These are phyloP conservation scores for Spizella passerina DNA, from an alignment of 2,797 vertebrate genomes.

Conservation along the genomic window DNA sequence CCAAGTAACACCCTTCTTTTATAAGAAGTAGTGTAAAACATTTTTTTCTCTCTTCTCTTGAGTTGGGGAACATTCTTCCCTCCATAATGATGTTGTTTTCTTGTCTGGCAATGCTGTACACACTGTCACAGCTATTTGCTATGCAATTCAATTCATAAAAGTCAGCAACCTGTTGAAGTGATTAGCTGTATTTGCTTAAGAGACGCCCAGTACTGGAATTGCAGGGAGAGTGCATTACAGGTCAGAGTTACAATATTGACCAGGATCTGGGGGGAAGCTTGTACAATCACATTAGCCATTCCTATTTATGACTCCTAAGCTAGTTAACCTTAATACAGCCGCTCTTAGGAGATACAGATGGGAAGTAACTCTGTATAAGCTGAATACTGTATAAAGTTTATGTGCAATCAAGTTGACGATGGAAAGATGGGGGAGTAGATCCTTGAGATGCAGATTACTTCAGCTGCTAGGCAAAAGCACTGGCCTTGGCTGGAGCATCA, in stretches of 20 bases:
- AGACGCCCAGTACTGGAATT: slow-evolving; percentile 73
- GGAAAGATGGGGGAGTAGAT: background rate
- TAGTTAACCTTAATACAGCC: background rate
- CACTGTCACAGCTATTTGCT: slow-evolving; percentile 11
- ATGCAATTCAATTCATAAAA: slow-evolving; percentile 45
- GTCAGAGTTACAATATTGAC: slow-evolving; percentile 54
- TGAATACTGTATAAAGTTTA: background rate
- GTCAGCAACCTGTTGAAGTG: slow-evolving; percentile 59
- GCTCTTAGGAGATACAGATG: background rate
- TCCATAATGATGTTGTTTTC: slow-evolving; percentile 14
- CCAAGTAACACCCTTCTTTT: background rate
- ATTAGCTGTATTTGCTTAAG: slow-evolving; percentile 70
- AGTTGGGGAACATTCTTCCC: background rate
- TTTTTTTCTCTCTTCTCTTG: background rate
- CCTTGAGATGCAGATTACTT: background rate
- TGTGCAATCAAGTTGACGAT: background rate
- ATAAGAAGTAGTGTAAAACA: accelerated
- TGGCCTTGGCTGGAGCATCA: background rate
- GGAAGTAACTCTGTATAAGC: background rate
- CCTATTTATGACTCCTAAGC: background rate
- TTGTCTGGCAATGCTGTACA: slow-evolving; percentile 16
- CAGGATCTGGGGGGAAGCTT: slow-evolving; percentile 33
- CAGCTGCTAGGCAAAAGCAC: background rate
- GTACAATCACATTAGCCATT: slow-evolving; percentile 16
- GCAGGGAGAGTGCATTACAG: slow-evolving; percentile 53